Evolutionary conservation across 2,888 invertebrate species (phyloP).

Genomic region (Caenorhabditis japonica): DNA sequence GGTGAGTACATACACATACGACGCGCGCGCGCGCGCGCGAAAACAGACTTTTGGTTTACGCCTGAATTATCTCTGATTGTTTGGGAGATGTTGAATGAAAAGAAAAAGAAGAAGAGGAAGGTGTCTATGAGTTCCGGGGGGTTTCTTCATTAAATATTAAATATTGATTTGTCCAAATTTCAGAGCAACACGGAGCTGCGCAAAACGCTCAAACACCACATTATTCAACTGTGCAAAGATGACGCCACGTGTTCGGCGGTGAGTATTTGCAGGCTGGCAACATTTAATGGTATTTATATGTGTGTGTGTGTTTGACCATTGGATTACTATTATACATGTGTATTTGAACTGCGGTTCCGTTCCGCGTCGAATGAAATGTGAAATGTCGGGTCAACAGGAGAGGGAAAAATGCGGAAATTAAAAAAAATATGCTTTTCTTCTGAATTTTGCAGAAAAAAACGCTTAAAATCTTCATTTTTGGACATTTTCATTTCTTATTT

Average conservation of each 20-base stretch:
- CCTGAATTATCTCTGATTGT: conserved; percentile 20
- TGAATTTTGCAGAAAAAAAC: no score
- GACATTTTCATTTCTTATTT: no score
- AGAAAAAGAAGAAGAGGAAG: no score
- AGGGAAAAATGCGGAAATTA: no score
- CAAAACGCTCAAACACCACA: conserved; percentile 72
- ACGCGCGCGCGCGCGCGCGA: conserved; percentile 13
- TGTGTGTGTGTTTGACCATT: conserved; percentile 13
- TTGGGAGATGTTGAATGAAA: not conserved
- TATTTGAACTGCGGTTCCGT: no score
- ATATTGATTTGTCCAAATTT: no score
- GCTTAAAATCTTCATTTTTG: no score
- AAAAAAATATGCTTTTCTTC: no score
- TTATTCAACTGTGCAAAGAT: conserved; percentile 72
- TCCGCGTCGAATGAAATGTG: no score
- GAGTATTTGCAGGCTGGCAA: conserved; percentile 38
- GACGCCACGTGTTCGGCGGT: conserved; percentile 72
- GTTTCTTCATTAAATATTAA: no score
- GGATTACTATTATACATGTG: conserved; percentile 12
- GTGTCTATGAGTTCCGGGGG: no score
- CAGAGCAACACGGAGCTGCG: conserved; percentile 70
- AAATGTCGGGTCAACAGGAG: no score
- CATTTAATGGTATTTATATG: not conserved
- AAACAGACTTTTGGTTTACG: conserved; percentile 37
- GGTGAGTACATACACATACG: conserved; percentile 21